Evolutionary conservation across 2,113 vertebrate species (phyloP).

Genomic region (Leucopsar rothschildi): DNA sequence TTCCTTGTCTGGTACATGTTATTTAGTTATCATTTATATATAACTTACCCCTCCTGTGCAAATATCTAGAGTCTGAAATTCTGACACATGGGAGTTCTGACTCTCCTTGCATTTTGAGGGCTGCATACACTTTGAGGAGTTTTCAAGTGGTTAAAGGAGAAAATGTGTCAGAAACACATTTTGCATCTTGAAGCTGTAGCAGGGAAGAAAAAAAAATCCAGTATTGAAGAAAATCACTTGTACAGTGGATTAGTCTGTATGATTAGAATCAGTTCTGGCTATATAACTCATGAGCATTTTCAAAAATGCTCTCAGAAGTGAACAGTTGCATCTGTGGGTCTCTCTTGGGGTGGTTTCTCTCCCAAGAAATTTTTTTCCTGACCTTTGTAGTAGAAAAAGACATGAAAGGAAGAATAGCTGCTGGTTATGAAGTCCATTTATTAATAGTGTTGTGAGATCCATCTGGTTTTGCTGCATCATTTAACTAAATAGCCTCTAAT

Average conservation of each 20-base stretch:
- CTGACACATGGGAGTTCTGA: not conserved
- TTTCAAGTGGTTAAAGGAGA: not conserved
- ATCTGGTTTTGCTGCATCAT: not conserved
- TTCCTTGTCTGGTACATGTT: not conserved
- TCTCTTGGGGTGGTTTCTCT: not conserved
- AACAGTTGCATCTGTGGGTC: not conserved
- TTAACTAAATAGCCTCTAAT: conserved; percentile 8
- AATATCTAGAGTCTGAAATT: not conserved
- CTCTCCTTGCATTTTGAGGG: not conserved
- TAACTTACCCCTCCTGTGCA: not conserved
- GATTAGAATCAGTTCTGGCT: not conserved
- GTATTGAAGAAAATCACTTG: not conserved
- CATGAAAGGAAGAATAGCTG: not conserved
- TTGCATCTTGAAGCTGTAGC: not conserved
- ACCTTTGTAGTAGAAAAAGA: not conserved
- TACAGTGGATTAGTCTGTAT: not conserved
- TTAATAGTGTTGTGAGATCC: not conserved
- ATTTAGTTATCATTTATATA: conserved; percentile 4
- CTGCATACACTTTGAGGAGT: too few relatives aligned
- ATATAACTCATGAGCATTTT: not conserved
- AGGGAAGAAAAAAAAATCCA: not conserved
- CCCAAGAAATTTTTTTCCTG: not conserved
- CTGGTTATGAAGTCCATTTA: not conserved
- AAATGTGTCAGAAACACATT: not conserved
- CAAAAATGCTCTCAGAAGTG: not conserved